Conservation (phyloP, 2,888 invertebrate species). For the Drosophila formosana region DNA sequence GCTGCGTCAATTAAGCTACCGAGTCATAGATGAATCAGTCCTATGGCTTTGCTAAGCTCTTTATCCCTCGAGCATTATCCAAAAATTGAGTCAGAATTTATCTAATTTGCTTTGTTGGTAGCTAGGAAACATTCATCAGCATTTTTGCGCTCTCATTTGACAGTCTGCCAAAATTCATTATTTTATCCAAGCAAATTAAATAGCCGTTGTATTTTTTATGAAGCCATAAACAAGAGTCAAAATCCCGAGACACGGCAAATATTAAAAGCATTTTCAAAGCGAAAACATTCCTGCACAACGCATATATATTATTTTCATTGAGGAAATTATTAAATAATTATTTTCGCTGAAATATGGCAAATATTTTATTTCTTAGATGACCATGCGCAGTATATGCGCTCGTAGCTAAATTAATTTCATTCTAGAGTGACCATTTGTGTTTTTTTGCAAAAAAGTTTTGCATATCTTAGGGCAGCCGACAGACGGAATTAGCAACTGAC, state of each 20-base stretch:
- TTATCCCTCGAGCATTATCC: slow-evolving; percentile 7
- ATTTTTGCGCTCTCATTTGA: slow-evolving; percentile 23
- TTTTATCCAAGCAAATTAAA: slow-evolving; percentile 32
- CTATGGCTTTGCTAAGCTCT: slow-evolving; percentile 1
- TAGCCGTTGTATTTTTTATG: slow-evolving; percentile 24
- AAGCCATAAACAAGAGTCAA: slow-evolving; percentile 14
- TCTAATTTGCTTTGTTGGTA: slow-evolving; percentile 5
- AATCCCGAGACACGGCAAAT: slow-evolving; percentile 2
- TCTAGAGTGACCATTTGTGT: slow-evolving; percentile 11
- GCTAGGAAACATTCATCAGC: slow-evolving; percentile 23
- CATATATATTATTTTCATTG: slow-evolving; percentile 3
- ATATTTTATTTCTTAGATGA: background rate
- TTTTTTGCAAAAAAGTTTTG: background rate
- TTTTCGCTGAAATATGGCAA: background rate
- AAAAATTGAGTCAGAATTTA: slow-evolving; percentile 41
- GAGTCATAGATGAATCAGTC: slow-evolving; percentile 14
- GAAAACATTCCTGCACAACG: background rate
- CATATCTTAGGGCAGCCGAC: slow-evolving; percentile 8
- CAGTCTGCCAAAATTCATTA: slow-evolving; percentile 45
- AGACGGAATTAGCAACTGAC: background rate
- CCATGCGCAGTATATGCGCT: background rate
- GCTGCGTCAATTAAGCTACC: slow-evolving; percentile 5
- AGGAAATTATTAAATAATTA: background rate
- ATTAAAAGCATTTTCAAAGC: background rate
- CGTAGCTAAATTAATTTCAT: background rate